phyloP scores from a whole-genome alignment of 2,888 invertebrate species.

The Morpho helenor region DNA sequence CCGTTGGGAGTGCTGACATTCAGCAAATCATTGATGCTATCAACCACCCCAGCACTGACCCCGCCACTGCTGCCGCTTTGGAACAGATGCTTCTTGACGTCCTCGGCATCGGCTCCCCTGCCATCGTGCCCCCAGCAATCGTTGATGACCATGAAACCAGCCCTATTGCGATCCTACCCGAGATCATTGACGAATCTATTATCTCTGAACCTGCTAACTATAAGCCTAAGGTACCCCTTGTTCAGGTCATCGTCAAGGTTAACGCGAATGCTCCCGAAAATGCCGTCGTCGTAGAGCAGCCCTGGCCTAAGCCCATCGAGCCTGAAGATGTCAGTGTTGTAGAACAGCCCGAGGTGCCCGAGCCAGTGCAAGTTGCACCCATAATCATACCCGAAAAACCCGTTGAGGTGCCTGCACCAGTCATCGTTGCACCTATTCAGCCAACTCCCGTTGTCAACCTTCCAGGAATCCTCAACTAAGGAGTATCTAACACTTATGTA shows the following conservation, averaged over 20 bases:
- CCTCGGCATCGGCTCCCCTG: slow-evolving; percentile 26
- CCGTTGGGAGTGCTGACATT: slow-evolving; percentile 26
- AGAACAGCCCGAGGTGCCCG: slow-evolving; percentile 17
- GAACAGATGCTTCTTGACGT: slow-evolving; percentile 32
- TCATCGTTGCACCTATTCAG: slow-evolving; percentile 4
- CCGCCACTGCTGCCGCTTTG: slow-evolving; percentile 35
- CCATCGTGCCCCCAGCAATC: slow-evolving; percentile 28
- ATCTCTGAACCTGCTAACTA: slow-evolving; percentile 6
- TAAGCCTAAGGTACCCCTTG: slow-evolving; percentile 20
- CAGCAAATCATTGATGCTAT: slow-evolving; percentile 35
- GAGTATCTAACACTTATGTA: neutral
- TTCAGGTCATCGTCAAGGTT: slow-evolving; percentile 30
- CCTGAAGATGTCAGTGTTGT: slow-evolving; percentile 26
- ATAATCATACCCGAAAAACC: slow-evolving; percentile 3
- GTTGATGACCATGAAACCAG: slow-evolving; percentile 32
- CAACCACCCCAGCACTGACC: slow-evolving; percentile 40
- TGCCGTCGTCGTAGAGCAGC: slow-evolving; percentile 8
- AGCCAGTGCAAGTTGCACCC: slow-evolving; percentile 9
- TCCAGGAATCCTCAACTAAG: slow-evolving; percentile 15
- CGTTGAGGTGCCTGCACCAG: slow-evolving; percentile 11
- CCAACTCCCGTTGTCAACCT: slow-evolving; percentile 11
- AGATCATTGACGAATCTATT: slow-evolving; percentile 27
- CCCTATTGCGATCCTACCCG: slow-evolving; percentile 31
- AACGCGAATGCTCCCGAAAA: slow-evolving; percentile 14
- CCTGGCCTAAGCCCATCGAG: slow-evolving; percentile 24